Conservation (phyloP, 2,797 vertebrate species). For the Xenopus petersii region DNA sequence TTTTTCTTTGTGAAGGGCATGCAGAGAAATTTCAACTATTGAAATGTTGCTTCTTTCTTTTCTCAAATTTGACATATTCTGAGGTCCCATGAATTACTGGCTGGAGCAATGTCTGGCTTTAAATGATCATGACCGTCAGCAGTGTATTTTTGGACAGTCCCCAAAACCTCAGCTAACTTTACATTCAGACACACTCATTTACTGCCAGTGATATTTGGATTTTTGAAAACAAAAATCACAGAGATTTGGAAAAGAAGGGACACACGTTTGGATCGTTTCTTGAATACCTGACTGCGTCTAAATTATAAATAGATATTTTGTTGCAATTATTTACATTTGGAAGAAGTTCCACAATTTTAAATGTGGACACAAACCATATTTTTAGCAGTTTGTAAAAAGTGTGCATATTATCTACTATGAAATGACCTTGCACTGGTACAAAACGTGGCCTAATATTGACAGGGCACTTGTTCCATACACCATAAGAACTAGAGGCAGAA, state of each 20-base stretch:
- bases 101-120: not conserved
- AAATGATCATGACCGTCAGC: not conserved
- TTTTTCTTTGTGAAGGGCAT: not conserved
- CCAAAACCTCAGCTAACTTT: not conserved
- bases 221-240: not conserved
- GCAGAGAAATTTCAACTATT: not conserved
- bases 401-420: constrained; percentile 54
- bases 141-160: not conserved
- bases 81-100: not conserved
- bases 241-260: constrained; percentile 22
- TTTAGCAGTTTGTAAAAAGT: constrained; percentile 46
- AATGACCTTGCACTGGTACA: constrained; percentile 55
- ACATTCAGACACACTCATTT: not conserved
- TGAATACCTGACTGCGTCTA: constrained; percentile 3
- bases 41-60: not conserved
- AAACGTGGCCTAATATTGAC: constrained; percentile 61
- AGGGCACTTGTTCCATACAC: constrained; percentile 67
- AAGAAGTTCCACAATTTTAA: constrained; percentile 33
- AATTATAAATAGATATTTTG: constrained; percentile 45
- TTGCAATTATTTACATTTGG: constrained; percentile 45
- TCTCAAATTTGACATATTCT: not conserved
- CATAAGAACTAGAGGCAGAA: constrained; percentile 56
- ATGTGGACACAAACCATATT: constrained; percentile 39
- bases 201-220: constrained; percentile 5
- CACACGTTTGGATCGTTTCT: constrained; percentile 10